Evolutionary conservation across 2,888 invertebrate genomes (phyloP).

Genomic region (Atherix ibis): DNA sequence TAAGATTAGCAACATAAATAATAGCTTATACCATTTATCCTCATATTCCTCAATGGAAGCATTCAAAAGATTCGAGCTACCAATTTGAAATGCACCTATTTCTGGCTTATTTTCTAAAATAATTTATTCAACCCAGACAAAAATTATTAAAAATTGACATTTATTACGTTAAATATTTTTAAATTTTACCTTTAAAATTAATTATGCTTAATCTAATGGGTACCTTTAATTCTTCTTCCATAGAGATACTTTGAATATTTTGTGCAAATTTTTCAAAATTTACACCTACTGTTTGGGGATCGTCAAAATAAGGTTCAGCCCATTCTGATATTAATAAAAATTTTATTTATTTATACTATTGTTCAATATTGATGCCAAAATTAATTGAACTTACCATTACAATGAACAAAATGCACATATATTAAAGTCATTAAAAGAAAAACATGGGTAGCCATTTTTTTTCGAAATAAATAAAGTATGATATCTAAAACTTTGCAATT

Average conservation of each 20-base stretch:
- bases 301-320: constrained; percentile 13
- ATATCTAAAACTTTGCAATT: no score
- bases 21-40: constrained; percentile 5
- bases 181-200: constrained; percentile 14
- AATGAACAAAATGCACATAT: no score
- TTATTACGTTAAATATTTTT: no score
- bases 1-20: neutral
- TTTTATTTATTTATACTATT: no score
- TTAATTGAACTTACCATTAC: no score
- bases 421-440: neutral
- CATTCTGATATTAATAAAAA: constrained; percentile 7
- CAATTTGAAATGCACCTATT: constrained; percentile 15
- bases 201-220: constrained; percentile 16
- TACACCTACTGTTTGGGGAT: constrained; percentile 11
- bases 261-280: constrained; percentile 8
- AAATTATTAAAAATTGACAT: no score
- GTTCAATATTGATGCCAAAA: no score
- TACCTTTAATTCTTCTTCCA: constrained; percentile 15
- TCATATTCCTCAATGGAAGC: constrained; percentile 10
- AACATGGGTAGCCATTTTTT: neutral
- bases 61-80: constrained; percentile 15
- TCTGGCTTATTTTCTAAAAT: no score
- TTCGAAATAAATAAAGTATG: neutral
- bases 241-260: constrained; percentile 10
- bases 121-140: no score